Conservation (phyloP, 2,113 vertebrate species). For the Lamprotornis superbus region DNA sequence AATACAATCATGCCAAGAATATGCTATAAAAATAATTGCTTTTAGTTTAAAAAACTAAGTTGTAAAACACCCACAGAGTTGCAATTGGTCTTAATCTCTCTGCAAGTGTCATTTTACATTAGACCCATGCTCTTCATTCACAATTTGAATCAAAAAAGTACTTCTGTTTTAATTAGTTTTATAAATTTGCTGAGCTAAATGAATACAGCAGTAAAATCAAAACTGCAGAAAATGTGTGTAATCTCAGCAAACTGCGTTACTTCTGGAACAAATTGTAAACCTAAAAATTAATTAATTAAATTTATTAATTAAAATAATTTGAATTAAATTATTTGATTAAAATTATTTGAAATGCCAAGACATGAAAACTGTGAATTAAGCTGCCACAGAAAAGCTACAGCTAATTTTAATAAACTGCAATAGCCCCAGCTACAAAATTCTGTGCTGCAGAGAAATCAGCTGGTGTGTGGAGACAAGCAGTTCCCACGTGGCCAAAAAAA, state of each 20-base stretch:
- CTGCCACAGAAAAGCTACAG: background rate
- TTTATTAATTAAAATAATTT: background rate
- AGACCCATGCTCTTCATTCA: background rate
- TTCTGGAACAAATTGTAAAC: constrained; percentile 50
- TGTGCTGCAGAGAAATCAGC: background rate
- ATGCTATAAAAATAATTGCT: background rate
- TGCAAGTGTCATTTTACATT: background rate
- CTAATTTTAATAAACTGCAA: background rate
- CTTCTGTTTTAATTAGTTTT: constrained; percentile 57
- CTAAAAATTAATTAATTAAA: background rate
- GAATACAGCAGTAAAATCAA: constrained; percentile 38
- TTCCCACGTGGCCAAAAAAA: background rate
- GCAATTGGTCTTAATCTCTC: background rate
- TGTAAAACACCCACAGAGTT: background rate
- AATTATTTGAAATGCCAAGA: constrained; percentile 49
- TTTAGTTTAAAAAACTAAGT: background rate
- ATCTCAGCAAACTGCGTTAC: constrained; percentile 19
- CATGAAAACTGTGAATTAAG: background rate
- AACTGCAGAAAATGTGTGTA: constrained; percentile 20
- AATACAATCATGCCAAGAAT: background rate
- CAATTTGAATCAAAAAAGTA: constrained; percentile 21
- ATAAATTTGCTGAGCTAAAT: constrained; percentile 57
- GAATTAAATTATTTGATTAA: background rate
- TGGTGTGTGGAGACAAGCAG: background rate
- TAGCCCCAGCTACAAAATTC: background rate